Base-by-base conservation (phyloP, 2,888 invertebrate genomes). In the Drosophila mulleri region DNA sequence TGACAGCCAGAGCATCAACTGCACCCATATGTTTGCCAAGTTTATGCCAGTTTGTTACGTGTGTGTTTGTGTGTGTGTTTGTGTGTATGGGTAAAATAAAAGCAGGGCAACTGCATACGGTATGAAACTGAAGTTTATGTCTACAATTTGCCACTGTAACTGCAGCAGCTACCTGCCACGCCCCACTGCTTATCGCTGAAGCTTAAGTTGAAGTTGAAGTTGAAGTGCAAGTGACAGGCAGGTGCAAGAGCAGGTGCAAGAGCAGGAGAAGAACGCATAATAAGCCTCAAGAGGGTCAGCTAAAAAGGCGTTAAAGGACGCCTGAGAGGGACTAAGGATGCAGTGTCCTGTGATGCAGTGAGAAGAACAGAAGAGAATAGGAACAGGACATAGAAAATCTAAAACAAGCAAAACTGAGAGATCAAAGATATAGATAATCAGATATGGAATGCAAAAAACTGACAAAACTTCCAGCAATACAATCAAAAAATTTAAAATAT, bases 1-100 rank as follows among this genome's bases (percentile, higher is more conserved):
- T 73, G 77, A 64, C 73, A 78, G 64, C 58, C 60, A 65, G 57
- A 62, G 72, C 76, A 65, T 76, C 83, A 80, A 69, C 80, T 64
- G 32, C 29, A 57, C 67, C 82, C 83, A 78, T 85, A 85, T 85
- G 83, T 78, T 84, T 76, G 74, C 61, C 73, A 85, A 83, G 86
- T 83, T 84, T 75, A 83, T 80, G 80, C 71, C 74, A 77, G 76
- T 80, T 71, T 71, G 76, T 76, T 65, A 67, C 54, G 66, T 62
- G 57, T 47, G 39, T 41, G 56, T 41, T 45, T 32, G 23, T 63
- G 16, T 9, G 6, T 29, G 29, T 29, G 29, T 29, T 8, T 29
- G 70, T 45, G 60, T 47, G 42, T 1, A 32, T 29, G 32, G 9
- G 8, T 32, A 32, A 32, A 32, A 32, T 35, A 67, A 64, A 65